phyloP scores from a whole-genome alignment of 2,113 vertebrate species.

The Neolamprologus sp. region DNA sequence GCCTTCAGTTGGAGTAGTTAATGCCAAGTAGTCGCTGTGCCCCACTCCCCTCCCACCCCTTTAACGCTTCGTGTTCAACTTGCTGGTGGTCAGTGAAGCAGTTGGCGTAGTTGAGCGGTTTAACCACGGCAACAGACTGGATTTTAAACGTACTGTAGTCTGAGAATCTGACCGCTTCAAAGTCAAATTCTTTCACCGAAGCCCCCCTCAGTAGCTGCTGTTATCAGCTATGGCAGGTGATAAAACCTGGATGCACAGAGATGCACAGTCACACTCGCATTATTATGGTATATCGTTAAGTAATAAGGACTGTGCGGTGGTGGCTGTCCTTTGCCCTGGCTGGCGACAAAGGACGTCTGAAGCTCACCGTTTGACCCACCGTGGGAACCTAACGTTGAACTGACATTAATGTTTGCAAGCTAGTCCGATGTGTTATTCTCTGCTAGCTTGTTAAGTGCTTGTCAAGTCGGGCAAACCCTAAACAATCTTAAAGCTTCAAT shows the following conservation, averaged over 20 bases:
- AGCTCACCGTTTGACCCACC: neutral
- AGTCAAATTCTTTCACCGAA: constrained; percentile 45
- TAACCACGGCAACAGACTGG: neutral
- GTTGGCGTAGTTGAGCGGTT: constrained; percentile 16
- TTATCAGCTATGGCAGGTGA: constrained; percentile 23
- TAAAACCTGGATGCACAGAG: neutral
- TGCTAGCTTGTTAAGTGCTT: neutral
- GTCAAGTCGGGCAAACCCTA: neutral
- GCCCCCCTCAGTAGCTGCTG: neutral
- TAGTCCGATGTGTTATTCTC: neutral
- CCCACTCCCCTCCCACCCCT: neutral
- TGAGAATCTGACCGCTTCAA: constrained; percentile 41
- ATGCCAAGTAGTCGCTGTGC: constrained; percentile 3
- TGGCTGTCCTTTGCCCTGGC: neutral
- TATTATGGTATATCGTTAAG: neutral
- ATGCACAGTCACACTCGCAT: neutral
- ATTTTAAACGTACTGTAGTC: neutral
- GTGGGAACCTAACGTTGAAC: neutral
- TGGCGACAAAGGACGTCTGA: neutral
- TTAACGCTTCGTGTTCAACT: constrained; percentile 32
- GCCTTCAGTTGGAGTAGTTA: neutral
- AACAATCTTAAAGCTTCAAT: neutral
- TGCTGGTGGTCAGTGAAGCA: constrained; percentile 37
- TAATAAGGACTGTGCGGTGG: neutral
- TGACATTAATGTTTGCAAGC: neutral